Percentiles rank a stretch among this genome's conserved stretches.
These are phyloP conservation scores for Agrotis puta DNA, from an alignment of 2,888 invertebrate species.

Conservation along the genomic window DNA sequence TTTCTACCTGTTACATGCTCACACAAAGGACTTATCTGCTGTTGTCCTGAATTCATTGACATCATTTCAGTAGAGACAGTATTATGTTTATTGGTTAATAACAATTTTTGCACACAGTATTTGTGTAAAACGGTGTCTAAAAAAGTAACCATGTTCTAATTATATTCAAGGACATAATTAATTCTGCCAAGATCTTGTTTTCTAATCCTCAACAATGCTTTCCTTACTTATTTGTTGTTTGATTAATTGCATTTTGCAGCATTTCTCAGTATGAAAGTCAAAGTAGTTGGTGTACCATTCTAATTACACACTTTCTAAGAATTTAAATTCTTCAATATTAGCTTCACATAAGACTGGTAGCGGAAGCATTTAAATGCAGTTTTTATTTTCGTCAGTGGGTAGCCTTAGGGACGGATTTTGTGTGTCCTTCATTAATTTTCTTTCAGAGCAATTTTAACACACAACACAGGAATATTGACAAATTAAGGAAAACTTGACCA, in stretches of 20 bases:
- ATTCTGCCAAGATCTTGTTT: conserved; percentile 23
- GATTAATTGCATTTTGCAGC: conserved; percentile 25
- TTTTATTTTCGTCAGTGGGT: no score
- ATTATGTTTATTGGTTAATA: conserved; percentile 7
- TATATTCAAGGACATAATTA: conserved; percentile 40
- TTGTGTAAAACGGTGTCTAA: neutral
- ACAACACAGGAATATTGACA: no score
- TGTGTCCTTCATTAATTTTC: no score
- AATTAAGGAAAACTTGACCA: no score
- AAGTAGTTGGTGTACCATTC: conserved; percentile 41
- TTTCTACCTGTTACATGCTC: conserved; percentile 57
- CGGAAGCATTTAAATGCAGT: conserved; percentile 11
- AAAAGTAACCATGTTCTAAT: conserved; percentile 31
- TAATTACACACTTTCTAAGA: conserved; percentile 63
- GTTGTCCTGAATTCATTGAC: conserved; percentile 53
- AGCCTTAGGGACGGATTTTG: no score
- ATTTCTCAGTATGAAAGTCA: conserved; percentile 50
- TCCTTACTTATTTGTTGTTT: conserved; percentile 13
- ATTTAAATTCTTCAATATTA: conserved; percentile 46
- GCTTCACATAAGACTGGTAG: conserved; percentile 22
- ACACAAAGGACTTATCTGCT: conserved; percentile 53
- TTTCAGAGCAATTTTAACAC: no score
- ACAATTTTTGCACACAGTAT: conserved; percentile 14
- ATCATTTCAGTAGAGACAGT: conserved; percentile 26
- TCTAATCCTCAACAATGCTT: conserved; percentile 6